Conservation (phyloP, 1,140 invertebrate genomes). For the Zaprionus lachaisei region DNA sequence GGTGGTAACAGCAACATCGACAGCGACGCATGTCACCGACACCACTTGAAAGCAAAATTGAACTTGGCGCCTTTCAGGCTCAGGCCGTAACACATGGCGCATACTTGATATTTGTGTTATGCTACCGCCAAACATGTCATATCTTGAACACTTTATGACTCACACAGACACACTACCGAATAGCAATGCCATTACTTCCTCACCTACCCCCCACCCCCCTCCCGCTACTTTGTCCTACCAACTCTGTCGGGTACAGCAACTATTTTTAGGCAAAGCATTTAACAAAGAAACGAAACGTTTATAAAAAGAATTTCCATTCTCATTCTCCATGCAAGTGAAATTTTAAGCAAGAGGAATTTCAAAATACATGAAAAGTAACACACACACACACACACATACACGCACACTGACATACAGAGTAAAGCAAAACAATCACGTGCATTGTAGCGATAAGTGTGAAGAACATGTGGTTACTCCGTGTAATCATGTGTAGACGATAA, state of each 20-base stretch:
- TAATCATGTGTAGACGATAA: not conserved
- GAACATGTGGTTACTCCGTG: conserved; percentile 5
- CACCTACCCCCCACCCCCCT: no score
- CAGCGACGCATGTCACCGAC: conserved; percentile 41
- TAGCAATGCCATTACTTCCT: not conserved
- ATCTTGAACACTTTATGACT: conserved; percentile 49
- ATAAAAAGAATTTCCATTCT: conserved; percentile 49
- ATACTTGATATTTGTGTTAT: conserved; percentile 61
- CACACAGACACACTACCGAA: conserved; percentile 3
- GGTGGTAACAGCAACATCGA: conserved; percentile 37
- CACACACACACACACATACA: not conserved
- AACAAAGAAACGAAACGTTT: conserved; percentile 30
- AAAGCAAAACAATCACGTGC: not conserved
- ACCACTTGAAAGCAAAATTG: conserved; percentile 72
- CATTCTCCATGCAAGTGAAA: conserved; percentile 45
- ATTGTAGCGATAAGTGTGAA: not conserved
- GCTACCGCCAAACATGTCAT: conserved; percentile 44
- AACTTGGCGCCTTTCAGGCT: conserved; percentile 66
- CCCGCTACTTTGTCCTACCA: fast-evolving
- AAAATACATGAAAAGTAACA: conserved; percentile 4
- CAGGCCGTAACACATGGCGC: conserved; percentile 62
- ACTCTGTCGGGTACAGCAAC: conserved; percentile 10
- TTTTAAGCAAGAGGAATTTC: conserved; percentile 24
- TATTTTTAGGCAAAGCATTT: conserved; percentile 64
- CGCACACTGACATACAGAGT: no score